Conservation (phyloP, 2,888 invertebrate species). For the Diaprepes abbreviatus region DNA sequence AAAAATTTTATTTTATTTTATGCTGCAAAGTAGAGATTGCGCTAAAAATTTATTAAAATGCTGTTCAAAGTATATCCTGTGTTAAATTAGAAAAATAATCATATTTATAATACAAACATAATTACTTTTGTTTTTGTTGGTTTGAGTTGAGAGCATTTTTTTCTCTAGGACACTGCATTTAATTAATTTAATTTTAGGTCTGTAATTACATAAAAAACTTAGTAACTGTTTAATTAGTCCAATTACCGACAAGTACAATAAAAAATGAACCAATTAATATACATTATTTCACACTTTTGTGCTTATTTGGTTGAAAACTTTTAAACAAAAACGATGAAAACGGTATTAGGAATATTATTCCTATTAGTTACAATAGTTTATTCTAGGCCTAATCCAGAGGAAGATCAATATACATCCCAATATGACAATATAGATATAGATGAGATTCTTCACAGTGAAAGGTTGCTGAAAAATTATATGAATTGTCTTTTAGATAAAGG, state of each 20-base stretch:
- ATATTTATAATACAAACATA: too few species aligned
- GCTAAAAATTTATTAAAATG: too few species aligned
- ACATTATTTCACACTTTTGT: not conserved
- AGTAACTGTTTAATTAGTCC: not conserved
- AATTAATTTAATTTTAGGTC: too few species aligned
- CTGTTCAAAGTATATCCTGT: too few species aligned
- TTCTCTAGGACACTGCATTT: too few species aligned
- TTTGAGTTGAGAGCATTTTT: too few species aligned
- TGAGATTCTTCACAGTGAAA: constrained; percentile 75
- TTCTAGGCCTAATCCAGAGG: constrained; percentile 14
- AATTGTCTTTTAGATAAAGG: constrained; percentile 73
- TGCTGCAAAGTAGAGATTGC: too few species aligned
- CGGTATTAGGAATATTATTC: not conserved
- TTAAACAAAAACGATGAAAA: not conserved
- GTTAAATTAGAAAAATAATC: too few species aligned
- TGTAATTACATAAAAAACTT: too few species aligned
- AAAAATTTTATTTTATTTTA: too few species aligned
- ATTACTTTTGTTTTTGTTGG: too few species aligned
- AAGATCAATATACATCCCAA: constrained; percentile 66
- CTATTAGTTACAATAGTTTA: constrained; percentile 4
- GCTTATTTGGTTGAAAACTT: not conserved
- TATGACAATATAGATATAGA: constrained; percentile 80
- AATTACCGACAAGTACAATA: not conserved
- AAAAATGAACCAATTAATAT: not conserved
- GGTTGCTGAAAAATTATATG: constrained; percentile 69